Percentiles rank a stretch among this genome's conserved stretches.
phyloP scores from a whole-genome alignment of 2,113 vertebrate genomes.

The Podilymbus podiceps region DNA sequence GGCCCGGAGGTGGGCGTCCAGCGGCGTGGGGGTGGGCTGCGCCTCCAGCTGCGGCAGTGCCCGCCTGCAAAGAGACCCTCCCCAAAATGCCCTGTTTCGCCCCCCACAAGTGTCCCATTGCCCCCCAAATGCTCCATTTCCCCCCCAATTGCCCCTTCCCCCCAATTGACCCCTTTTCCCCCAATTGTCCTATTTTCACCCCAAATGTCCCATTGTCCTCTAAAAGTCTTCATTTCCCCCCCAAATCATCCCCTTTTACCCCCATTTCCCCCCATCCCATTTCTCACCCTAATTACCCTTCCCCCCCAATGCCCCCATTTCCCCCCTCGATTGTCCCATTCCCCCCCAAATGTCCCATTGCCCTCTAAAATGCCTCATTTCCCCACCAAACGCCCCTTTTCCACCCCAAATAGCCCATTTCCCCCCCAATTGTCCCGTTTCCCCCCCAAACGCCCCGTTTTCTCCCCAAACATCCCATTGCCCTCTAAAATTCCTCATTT shows the following conservation, averaged over 20 bases:
- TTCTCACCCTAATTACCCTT: no score
- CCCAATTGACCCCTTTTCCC: background rate
- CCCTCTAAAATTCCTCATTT: background rate
- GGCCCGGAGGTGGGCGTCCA: slow-evolving; percentile 61
- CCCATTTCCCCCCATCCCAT: background rate
- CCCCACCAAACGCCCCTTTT: background rate
- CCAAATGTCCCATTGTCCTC: background rate
- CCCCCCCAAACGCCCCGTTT: background rate
- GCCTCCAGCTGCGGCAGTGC: slow-evolving; percentile 5
- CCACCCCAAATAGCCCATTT: no score
- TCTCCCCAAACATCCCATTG: background rate
- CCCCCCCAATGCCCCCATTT: no score
- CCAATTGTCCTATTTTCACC: background rate
- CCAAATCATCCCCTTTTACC: no score
- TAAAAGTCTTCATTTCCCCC: background rate
- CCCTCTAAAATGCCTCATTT: no score
- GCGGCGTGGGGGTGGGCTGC: background rate
- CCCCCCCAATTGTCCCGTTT: background rate
- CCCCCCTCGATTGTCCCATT: no score
- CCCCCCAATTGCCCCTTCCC: no score
- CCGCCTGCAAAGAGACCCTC: background rate
- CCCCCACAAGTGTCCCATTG: background rate
- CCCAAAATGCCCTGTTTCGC: background rate
- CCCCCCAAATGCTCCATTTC: background rate
- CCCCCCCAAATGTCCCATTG: no score